Conservation (phyloP, 2,797 vertebrate species). For the Chromis chromis region DNA sequence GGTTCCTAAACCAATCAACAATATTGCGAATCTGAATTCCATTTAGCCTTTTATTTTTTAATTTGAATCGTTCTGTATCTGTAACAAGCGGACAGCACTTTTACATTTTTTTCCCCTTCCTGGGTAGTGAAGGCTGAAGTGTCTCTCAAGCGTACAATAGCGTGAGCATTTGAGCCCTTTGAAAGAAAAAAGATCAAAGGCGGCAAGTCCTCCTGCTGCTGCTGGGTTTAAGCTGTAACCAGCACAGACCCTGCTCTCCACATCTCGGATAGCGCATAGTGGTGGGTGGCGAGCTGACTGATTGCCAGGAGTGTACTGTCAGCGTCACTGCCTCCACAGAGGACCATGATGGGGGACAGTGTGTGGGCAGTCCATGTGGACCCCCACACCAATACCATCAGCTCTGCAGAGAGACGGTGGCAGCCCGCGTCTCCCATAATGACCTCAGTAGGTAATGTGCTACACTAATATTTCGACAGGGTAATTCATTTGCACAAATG, state of each 20-base stretch:
- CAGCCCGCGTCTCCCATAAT: conserved; percentile 58
- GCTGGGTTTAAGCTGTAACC: conserved; percentile 81
- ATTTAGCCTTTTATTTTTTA: conserved; percentile 53
- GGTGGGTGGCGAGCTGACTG: conserved; percentile 86
- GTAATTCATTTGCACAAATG: conserved; percentile 75
- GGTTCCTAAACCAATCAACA: conserved; percentile 64
- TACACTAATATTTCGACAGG: conserved; percentile 69
- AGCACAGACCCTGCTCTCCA: conserved; percentile 70
- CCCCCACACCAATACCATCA: conserved; percentile 52
- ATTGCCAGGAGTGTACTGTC: conserved; percentile 82
- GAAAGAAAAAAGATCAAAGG: conserved; percentile 85
- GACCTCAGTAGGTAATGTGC: conserved; percentile 71
- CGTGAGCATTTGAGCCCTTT: conserved; percentile 81
- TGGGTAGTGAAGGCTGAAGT: conserved; percentile 75
- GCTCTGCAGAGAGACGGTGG: conserved; percentile 44
- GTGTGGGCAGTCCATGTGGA: conserved; percentile 55
- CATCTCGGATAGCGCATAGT: conserved; percentile 80
- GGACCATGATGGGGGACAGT: conserved; percentile 71
- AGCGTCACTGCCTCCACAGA: conserved; percentile 74
- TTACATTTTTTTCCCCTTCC: conserved; percentile 46
- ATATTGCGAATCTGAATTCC: conserved; percentile 56
- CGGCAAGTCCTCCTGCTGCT: conserved; percentile 73
- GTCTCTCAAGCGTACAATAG: conserved; percentile 80
- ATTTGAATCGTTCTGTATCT: conserved; percentile 58
- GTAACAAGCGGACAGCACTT: conserved; percentile 70